Evolutionary conservation across 2,113 vertebrate genomes (phyloP).

Genomic region (Pelecanoides urinatrix): DNA sequence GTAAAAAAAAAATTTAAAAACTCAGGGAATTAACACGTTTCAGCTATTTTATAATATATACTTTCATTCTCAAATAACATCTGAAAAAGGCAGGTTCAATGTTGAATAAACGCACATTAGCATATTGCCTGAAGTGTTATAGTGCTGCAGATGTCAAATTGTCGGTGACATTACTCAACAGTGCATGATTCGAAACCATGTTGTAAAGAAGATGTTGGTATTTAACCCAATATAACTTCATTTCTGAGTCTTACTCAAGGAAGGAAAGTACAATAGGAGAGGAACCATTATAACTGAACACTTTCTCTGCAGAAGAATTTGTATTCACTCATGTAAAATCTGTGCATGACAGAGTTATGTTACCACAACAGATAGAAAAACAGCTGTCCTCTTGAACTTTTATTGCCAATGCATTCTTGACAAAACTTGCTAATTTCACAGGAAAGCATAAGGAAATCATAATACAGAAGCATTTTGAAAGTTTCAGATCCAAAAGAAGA

Average conservation of each 20-base stretch:
- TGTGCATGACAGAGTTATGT: background rate
- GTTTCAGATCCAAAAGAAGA: conserved; percentile 6
- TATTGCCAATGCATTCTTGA: conserved; percentile 7
- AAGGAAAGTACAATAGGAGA: background rate
- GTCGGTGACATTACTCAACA: background rate
- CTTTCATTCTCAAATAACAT: background rate
- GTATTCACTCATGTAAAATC: background rate
- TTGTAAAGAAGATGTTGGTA: background rate
- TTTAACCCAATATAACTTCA: background rate
- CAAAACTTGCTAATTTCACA: conserved; percentile 15
- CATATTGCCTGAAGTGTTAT: background rate
- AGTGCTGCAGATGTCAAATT: background rate
- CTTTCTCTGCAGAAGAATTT: background rate
- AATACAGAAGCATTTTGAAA: background rate
- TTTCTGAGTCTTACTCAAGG: background rate
- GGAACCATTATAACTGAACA: background rate
- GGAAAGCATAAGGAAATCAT: background rate
- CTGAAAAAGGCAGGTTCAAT: background rate
- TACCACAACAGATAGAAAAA: background rate
- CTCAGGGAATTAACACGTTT: background rate
- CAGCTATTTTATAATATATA: background rate
- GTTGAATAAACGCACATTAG: background rate
- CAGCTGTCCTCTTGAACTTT: background rate
- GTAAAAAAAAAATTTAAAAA: background rate
- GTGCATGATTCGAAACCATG: background rate